A percentile compares a stretch with the other conserved stretches of the same genome.
These are phyloP conservation scores for Panulirus ornatus DNA, from an alignment of 1,140 invertebrate genomes.

Conservation along the genomic window DNA sequence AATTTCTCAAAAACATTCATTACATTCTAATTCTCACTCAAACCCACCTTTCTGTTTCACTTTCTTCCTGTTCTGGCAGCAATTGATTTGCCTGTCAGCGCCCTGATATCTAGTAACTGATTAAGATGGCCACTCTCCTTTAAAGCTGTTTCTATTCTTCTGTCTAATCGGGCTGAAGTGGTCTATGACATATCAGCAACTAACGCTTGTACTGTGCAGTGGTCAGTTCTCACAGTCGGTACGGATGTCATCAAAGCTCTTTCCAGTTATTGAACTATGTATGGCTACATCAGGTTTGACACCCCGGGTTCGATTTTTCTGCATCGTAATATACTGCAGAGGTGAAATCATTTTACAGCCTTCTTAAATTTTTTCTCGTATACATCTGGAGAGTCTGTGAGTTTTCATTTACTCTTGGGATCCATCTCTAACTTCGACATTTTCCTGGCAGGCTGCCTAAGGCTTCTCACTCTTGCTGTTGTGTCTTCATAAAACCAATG, in stretches of 20 bases:
- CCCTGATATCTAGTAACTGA: conserved; percentile 84
- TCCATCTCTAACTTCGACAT: conserved; percentile 98
- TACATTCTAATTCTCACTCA: conserved; percentile 69
- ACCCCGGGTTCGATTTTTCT: conserved; percentile 88
- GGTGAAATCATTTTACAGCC: conserved; percentile 93
- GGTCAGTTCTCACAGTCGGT: conserved; percentile 84
- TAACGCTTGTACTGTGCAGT: conserved; percentile 89
- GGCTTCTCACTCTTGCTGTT: conserved; percentile 84
- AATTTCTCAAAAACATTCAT: neutral
- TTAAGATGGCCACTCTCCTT: conserved; percentile 81
- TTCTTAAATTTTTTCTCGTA: conserved; percentile 92
- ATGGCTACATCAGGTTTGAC: conserved; percentile 92
- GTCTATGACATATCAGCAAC: conserved; percentile 87
- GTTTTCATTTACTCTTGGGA: conserved; percentile 86
- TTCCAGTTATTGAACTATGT: conserved; percentile 86
- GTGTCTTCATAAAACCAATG: conserved; percentile 80
- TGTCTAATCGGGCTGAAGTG: conserved; percentile 86
- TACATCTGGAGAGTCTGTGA: conserved; percentile 88
- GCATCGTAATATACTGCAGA: conserved; percentile 91
- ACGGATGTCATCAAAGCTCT: conserved; percentile 85
- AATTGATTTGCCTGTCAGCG: conserved; percentile 83
- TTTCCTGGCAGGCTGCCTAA: conserved; percentile 92
- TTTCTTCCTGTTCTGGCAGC: conserved; percentile 85
- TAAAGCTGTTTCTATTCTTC: conserved; percentile 6
- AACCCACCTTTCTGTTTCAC: conserved; percentile 80